Base-by-base conservation (phyloP, 2,888 invertebrate genomes). In the Aethes cnicana region DNA sequence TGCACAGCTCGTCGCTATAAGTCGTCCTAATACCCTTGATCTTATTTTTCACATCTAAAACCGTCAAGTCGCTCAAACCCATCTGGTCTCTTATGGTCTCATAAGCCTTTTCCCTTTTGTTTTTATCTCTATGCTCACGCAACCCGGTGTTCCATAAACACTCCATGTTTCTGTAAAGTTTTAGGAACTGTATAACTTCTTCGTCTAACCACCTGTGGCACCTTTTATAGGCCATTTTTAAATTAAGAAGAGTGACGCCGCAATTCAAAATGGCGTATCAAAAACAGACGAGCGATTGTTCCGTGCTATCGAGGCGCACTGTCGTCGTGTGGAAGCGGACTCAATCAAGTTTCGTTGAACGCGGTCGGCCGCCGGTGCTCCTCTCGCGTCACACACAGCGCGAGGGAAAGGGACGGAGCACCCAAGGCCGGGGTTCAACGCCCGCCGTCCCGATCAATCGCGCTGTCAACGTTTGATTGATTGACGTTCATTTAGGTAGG, bases 81-180 rank as follows among this genome's bases (percentile, higher is more conserved):
- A 43, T 7, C 14, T 43, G 9, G 2, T 12, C n/a, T 12, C 12
- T 28, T 6, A 43, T 43, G n/a, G 9, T n/a, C n/a, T 43, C 30
- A 7, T 43, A 43, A 3, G 43, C 43, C 9, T 8, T 18, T 21
- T 43, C 43, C 8, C 43, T 28, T 21, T 43, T 43, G 7, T 6
- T 9, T 14, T 16, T 43, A 8, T 43, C 30, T 21, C 18, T 43
- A 16, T 43, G 25, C 12, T 43, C 43, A 3, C 30, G 18, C 6
- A 43, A 7, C 8, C 43, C 20, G 8, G n/a, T 32, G 12, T 43
- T 43, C 43, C 43, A 43, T 21, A 43, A 26, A n/a, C 43, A 43
- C 12, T 43, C 43, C 43, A 43, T 43, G n/a, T 20, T 20, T 21
- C 18, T 43, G 21, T 43, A 43, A 1, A 30, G 9, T n/a, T 14